Conservation (phyloP, 2,797 vertebrate species). For the Heliangelus exortis region DNA sequence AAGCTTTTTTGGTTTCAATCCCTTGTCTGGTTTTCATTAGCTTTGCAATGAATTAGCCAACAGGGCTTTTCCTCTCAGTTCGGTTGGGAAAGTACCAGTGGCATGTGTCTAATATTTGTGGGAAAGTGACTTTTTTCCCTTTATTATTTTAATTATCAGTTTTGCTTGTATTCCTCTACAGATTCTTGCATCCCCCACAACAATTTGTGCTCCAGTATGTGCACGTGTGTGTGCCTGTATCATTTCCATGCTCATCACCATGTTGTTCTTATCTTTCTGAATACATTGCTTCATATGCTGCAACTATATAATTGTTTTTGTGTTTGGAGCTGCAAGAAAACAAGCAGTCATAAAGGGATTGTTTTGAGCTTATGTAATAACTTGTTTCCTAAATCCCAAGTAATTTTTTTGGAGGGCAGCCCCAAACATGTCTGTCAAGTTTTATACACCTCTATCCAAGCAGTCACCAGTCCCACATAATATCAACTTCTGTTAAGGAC, state of each 20-base stretch:
- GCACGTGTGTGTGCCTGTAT: not conserved
- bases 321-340: not conserved
- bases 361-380: not conserved
- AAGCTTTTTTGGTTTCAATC: constrained; percentile 74
- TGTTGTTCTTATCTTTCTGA: not conserved
- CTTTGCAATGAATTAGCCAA: constrained; percentile 73
- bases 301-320: not conserved
- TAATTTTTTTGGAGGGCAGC: not conserved
- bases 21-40: constrained; percentile 79
- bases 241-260: not conserved
- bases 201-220: not conserved
- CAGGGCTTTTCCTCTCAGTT: constrained; percentile 69
- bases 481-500: not conserved
- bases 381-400: not conserved
- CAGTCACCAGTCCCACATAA: not conserved
- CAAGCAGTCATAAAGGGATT: not conserved
- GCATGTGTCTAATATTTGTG: constrained; percentile 51
- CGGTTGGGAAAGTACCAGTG: constrained; percentile 63
- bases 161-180: not conserved
- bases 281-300: not conserved
- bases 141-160: constrained; percentile 12
- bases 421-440: not conserved
- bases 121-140: constrained; percentile 33
- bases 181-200: not conserved
- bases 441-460: not conserved